These are phyloP conservation scores for Peribatodes rhomboidaria DNA, from an alignment of 2,888 invertebrate species.

Conservation along the genomic window DNA sequence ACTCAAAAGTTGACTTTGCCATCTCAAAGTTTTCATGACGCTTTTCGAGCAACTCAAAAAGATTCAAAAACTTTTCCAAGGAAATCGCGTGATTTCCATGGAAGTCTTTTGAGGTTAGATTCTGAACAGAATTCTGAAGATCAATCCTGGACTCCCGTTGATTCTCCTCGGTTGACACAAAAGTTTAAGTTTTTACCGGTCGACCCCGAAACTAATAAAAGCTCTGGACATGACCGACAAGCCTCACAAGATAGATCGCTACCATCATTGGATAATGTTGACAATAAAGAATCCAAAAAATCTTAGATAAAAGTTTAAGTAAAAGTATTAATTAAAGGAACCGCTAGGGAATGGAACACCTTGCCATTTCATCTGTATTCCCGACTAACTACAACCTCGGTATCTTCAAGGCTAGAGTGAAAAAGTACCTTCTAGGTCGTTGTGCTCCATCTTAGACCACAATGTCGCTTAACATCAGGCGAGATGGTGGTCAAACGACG, in stretches of 20 bases:
- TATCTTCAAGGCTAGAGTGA: too few species aligned
- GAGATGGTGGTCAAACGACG: too few species aligned
- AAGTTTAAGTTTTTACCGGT: not conserved
- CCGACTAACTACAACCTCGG: too few species aligned
- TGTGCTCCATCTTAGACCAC: too few species aligned
- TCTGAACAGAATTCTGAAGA: constrained; percentile 2
- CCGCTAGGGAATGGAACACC: too few species aligned
- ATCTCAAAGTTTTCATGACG: not conserved
- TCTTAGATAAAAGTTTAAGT: not conserved
- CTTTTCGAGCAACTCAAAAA: not conserved
- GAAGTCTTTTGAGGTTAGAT: not conserved
- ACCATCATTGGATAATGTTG: not conserved
- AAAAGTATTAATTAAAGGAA: too few species aligned
- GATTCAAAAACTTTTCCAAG: not conserved
- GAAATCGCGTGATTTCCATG: not conserved
- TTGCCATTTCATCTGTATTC: too few species aligned
- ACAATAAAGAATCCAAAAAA: not conserved
- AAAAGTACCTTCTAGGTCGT: too few species aligned
- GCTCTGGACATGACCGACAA: not conserved
- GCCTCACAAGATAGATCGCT: not conserved
- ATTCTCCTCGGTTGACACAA: not conserved
- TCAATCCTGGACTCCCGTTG: constrained; percentile 2
- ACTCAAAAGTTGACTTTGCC: too few species aligned
- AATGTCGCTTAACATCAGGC: too few species aligned
- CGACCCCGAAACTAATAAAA: not conserved